Evolutionary conservation across 2,888 invertebrate genomes (phyloP).

Genomic region (Eustalomyia histrio): DNA sequence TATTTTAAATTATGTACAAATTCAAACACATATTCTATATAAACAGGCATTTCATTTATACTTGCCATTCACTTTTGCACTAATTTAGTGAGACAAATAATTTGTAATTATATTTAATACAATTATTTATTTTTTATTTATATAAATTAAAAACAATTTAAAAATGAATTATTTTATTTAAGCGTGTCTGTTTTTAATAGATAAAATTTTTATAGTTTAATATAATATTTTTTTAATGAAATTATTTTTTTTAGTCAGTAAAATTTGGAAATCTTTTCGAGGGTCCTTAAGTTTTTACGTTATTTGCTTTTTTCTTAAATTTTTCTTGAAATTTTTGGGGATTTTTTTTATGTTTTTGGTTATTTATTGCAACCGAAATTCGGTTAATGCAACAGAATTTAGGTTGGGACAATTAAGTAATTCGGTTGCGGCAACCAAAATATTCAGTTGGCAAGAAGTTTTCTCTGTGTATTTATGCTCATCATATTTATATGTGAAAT

Average conservation of each 20-base stretch:
- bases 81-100: background rate
- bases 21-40: background rate
- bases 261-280: too few relatives aligned
- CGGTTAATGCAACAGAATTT: too few relatives aligned
- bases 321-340: too few relatives aligned
- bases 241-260: background rate
- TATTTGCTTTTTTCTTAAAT: too few relatives aligned
- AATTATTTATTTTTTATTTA: background rate
- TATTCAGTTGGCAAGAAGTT: too few relatives aligned
- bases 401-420: too few relatives aligned
- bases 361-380: too few relatives aligned
- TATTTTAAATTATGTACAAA: conserved; percentile 2
- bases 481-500: too few relatives aligned
- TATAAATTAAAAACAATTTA: background rate
- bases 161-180: background rate
- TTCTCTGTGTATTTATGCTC: too few relatives aligned
- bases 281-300: too few relatives aligned
- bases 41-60: background rate
- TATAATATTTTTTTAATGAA: background rate
- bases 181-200: background rate
- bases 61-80: background rate
- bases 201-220: background rate
- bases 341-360: too few relatives aligned
- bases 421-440: too few relatives aligned
- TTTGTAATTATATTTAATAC: background rate